Evolutionary conservation across 2,113 vertebrate genomes (phyloP).

Genomic region (Desmodus rotundus): DNA sequence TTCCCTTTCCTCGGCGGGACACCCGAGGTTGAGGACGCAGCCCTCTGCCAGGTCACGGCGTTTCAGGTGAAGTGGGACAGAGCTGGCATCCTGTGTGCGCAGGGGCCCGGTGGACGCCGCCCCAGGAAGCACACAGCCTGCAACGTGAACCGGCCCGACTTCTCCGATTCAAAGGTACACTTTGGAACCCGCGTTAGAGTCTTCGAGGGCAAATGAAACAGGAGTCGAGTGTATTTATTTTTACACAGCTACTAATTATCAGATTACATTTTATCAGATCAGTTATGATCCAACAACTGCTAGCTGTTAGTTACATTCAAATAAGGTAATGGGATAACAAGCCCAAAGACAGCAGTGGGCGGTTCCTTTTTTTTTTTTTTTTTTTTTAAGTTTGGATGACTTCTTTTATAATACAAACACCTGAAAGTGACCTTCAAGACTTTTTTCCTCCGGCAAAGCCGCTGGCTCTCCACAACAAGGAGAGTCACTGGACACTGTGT

Average conservation of each 20-base stretch:
- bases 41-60: not conserved
- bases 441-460: not conserved
- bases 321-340: not conserved
- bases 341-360: not conserved
- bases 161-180: not conserved
- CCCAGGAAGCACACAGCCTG: not conserved
- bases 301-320: not conserved
- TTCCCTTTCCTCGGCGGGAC: not conserved
- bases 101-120: not conserved
- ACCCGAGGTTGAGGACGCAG: not conserved
- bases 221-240: slow-evolving; percentile 54
- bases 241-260: slow-evolving; percentile 51
- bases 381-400: not conserved
- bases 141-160: not conserved
- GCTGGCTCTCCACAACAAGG: slow-evolving; percentile 31
- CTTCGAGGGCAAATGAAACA: slow-evolving; percentile 62
- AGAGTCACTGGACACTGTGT: slow-evolving; percentile 61
- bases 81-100: not conserved
- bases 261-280: slow-evolving; percentile 58
- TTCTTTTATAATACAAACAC: slow-evolving; percentile 31
- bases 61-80: not conserved
- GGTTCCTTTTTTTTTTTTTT: not conserved
- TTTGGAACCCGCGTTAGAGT: not conserved
- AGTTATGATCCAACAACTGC: slow-evolving; percentile 57
- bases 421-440: slow-evolving; percentile 62